These are phyloP conservation scores for Acanthaster planci DNA, from an alignment of 35 echinoderm and acorn worm genomes.

Conservation along the genomic window DNA sequence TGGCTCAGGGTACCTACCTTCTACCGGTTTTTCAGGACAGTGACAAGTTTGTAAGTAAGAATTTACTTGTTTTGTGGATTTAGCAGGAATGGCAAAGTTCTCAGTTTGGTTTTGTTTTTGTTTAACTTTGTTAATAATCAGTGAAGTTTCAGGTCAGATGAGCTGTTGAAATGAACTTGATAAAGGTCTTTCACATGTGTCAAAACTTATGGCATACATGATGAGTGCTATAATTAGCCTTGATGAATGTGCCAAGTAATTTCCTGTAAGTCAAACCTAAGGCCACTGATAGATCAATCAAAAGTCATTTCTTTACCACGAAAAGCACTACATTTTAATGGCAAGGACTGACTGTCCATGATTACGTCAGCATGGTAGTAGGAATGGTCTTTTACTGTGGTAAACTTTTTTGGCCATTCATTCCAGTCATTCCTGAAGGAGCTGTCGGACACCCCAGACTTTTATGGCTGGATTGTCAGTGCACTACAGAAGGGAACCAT, in stretches of 20 bases:
- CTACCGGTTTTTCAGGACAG: conserved; percentile 64
- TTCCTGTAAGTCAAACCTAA: too few species aligned
- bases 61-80: background rate
- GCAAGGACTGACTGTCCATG: background rate
- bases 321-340: background rate
- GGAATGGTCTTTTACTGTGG: background rate
- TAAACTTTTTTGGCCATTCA: background rate
- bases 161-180: too few species aligned
- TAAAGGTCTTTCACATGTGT: too few species aligned
- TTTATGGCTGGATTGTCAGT: conserved; percentile 34
- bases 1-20: conserved; percentile 59
- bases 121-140: too few species aligned
- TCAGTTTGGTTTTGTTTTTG: too few species aligned
- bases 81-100: too few species aligned
- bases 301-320: too few species aligned
- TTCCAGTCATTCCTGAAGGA: conserved; percentile 43
- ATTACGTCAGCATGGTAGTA: background rate
- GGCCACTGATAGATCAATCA: too few species aligned
- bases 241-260: too few species aligned
- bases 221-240: too few species aligned
- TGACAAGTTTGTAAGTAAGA: conserved; percentile 28
- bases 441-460: conserved; percentile 5
- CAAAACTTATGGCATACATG: too few species aligned
- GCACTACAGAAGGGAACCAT: conserved; percentile 28
- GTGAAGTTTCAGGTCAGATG: too few species aligned